Evolutionary conservation across 2,797 vertebrate species (phyloP), one percentile per base, ranked within the genome.

Genomic region (Sarcoramphus papa): DNA sequence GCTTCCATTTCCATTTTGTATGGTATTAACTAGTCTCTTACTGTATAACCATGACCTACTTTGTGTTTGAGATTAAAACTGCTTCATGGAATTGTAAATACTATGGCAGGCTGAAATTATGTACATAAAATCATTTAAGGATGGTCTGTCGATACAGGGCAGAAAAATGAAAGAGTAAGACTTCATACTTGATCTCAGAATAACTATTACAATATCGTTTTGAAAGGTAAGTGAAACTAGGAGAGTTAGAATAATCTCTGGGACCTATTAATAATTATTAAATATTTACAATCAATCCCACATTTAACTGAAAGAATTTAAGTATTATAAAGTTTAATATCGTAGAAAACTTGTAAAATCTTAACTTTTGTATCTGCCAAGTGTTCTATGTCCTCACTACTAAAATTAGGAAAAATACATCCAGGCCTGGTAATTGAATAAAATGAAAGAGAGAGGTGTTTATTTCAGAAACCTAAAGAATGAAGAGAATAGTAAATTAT

Each of bases 1-100:
- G 74, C 62, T 91, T 69, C 77, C 72, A 57, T 95, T 97, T 95
- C 96, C 92, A 79, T 97, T 92, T 70, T 25, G 35, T 78, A 6
- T 82, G 86, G 69, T 74, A 56, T 59, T 51, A 48, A 11, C 62
- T n/a, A 45, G 45, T 76, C 51, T 68, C 21, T 56, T 60, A n/a
- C 70, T 65, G 27, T 54, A 16, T 31, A 60, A 72, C 84, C 73
- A 45, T 59, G 31, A 47, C 59, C 51, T 92, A n/a, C 65, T 75
- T 85, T 76, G 65, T 68, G 73, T 37, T 27, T 45, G 80, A 63
- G 57, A 33, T 60, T 56, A 35, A 56, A 65, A 47, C 57, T 74
- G 43, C 56, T 48, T 64, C 43, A 1, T 68, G 86, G 74, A 81
- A 4, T 3, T 59, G 72, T 7, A 68, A 81, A 43, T 70, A 35